Base-by-base conservation (phyloP, 2,113 vertebrate species). In the Ictidomys tridecemlineatus region DNA sequence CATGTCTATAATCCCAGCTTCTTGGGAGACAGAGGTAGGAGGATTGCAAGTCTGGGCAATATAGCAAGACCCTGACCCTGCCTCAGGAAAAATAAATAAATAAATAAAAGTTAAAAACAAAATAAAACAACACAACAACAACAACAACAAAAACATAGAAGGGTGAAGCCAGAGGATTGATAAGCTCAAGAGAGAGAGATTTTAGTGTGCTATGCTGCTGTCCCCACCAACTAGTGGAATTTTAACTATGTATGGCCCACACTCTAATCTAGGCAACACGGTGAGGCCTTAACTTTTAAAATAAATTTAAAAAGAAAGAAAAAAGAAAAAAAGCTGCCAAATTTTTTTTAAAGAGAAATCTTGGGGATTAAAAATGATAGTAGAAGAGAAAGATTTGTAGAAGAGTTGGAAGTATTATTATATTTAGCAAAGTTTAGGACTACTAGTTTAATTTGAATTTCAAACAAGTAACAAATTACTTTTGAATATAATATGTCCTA, bases 341-440 rank as follows among this genome's bases (percentile, higher is more conserved):
- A 61, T 5, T 18, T 6, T 20, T 85, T 18, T 84, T 39, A 39
- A 63, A 82, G 14, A 82, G n/a, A 63, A 34, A 63, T 51, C 16
- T 78, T 69, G 39, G 56, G 78, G 34, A 87, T 65, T 65, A 30
- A 30, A 65, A 65, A 65, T 32, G 65, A 48, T 56, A 91, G 20
- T 48, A 80, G 10, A 85, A 97, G 88, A 83, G 32, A 93, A 74
- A 7, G 74, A 74, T 76, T 88, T 78, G 93, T 70, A 95, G 16
- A 90, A 86, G 53, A 73, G 39, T 69, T 48, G 24, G 22, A 83
- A 87, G 13, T 90, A 5, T 32, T 61, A 22, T 77, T 51, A 72
- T 58, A 83, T n/a, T 86, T 70, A 87, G 34, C 39, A 90, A 93
- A 96, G 53, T 70, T 74, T 0, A 80, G 24, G 72, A 89, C 9